These are phyloP conservation scores for Theonella swinhoei DNA, from an alignment of 37 sponge, comb jelly and placozoan genomes.

Conservation along the genomic window DNA sequence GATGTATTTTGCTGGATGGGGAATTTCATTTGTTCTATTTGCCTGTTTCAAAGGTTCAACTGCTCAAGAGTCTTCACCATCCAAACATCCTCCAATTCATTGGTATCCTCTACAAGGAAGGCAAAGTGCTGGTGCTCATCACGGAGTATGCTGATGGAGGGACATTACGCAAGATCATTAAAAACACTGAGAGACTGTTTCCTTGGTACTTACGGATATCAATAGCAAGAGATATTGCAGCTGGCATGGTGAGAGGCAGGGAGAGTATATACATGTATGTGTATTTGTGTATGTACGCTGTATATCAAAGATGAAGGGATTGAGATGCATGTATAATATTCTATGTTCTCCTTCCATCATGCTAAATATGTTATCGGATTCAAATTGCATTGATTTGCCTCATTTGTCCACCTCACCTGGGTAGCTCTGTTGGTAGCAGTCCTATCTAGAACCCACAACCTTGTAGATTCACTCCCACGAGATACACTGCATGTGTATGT, in stretches of 20 bases:
- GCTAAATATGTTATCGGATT: no score
- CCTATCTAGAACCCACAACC: no score
- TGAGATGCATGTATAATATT: no score
- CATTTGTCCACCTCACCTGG: neutral
- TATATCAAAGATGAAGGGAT: no score
- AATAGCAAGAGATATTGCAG: conserved; percentile 87
- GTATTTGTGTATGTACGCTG: neutral
- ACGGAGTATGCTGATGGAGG: conserved; percentile 90
- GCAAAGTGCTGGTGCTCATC: conserved; percentile 67
- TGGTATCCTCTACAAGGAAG: conserved; percentile 71
- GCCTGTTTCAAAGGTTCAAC: conserved; percentile 58
- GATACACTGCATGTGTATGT: no score
- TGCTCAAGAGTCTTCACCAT: conserved; percentile 80
- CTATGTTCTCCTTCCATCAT: no score
- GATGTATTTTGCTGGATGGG: no score
- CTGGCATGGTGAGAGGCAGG: conserved; percentile 91
- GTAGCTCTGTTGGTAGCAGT: neutral
- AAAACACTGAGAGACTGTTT: conserved; percentile 53
- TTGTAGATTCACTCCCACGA: no score
- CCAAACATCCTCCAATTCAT: conserved; percentile 84
- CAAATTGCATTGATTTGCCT: no score
- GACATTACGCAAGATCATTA: conserved; percentile 77
- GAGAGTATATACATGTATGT: no score
- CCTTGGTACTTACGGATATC: conserved; percentile 61
- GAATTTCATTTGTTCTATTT: no score